Evolutionary conservation across 92 coral and sea anemone species (phyloP).

Genomic region (Montipora capitata): DNA sequence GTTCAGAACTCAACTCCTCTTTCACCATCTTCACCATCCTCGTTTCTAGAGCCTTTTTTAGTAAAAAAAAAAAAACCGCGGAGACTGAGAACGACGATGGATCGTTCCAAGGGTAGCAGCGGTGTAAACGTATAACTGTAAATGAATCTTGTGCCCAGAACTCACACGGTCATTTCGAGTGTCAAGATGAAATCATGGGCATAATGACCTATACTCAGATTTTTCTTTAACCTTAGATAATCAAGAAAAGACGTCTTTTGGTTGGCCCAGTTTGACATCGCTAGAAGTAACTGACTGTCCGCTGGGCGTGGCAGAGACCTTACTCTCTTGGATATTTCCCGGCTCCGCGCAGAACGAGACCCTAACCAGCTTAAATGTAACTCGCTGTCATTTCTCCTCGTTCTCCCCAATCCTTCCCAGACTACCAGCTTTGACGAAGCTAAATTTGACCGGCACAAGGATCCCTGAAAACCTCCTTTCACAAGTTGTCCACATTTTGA

Average conservation of each 20-base stretch:
- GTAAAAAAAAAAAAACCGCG: too few species aligned
- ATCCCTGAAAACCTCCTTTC: background rate
- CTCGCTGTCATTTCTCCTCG: background rate
- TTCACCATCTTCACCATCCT: too few species aligned
- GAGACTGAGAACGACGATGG: too few species aligned
- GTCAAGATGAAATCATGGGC: too few species aligned
- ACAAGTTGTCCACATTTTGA: background rate
- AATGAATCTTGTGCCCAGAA: too few species aligned
- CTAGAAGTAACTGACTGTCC: background rate
- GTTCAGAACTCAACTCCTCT: too few species aligned
- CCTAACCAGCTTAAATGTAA: conserved; percentile 14
- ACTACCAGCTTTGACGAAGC: conserved; percentile 18
- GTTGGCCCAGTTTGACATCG: conserved; percentile 10
- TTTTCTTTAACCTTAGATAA: background rate
- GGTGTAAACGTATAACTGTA: too few species aligned
- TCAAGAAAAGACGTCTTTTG: background rate
- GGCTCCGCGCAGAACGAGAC: background rate
- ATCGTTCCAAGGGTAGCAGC: too few species aligned
- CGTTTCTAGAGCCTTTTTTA: too few species aligned
- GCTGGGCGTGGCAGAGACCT: background rate
- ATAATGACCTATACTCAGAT: too few species aligned
- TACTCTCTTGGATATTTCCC: conserved; percentile 5
- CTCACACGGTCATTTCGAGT: too few species aligned
- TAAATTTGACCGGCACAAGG: background rate
- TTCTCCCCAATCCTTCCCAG: background rate